Conservation (phyloP, 37 sponge, comb jelly and placozoan species). For the Eunapius fragilis region DNA sequence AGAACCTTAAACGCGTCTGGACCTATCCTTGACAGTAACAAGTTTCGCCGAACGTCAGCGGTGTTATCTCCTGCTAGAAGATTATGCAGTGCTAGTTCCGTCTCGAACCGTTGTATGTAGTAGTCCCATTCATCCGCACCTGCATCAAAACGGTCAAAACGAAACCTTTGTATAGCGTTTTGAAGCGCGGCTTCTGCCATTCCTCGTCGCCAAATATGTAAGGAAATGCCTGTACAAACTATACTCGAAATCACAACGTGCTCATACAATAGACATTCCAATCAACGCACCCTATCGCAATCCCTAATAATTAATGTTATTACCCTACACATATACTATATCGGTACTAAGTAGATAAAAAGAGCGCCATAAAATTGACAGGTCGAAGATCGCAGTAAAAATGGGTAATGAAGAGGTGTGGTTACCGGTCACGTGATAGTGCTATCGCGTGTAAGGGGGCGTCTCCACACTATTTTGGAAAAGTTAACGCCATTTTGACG, state of each 20-base stretch:
- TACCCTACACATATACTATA: no score
- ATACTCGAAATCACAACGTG: background rate
- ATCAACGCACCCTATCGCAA: background rate
- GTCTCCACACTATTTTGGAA: no score
- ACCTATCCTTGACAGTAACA: background rate
- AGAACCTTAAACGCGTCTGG: background rate
- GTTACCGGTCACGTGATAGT: no score
- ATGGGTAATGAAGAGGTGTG: no score
- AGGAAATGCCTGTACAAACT: background rate
- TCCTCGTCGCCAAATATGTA: background rate
- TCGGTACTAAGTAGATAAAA: no score
- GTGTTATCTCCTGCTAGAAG: background rate
- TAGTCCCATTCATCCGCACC: background rate
- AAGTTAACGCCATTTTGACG: no score
- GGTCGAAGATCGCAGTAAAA: no score
- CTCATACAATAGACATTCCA: background rate
- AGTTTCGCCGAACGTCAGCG: background rate
- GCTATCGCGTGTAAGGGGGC: no score
- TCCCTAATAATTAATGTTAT: no score
- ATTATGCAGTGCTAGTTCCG: background rate
- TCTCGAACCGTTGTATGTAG: background rate
- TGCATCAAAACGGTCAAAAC: background rate
- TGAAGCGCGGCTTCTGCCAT: background rate
- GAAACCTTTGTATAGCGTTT: background rate
- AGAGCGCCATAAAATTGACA: no score